phyloP scores from a whole-genome alignment of 1,140 invertebrate genomes.

The Listronotus bonariensis region DNA sequence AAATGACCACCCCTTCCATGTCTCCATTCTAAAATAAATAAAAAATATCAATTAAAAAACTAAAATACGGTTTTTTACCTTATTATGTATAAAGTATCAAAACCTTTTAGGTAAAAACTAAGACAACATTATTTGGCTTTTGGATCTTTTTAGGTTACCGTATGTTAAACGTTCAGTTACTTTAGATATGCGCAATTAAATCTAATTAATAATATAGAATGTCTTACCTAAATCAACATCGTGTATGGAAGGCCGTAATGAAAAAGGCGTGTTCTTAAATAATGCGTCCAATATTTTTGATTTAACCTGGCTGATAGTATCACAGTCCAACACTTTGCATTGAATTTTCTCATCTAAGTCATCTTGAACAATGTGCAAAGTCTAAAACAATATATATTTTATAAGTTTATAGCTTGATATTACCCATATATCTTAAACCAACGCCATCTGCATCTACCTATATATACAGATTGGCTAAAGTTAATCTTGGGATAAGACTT shows the following conservation, averaged over 20 bases:
- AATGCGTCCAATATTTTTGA: slow-evolving; percentile 97
- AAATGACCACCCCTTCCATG: slow-evolving; percentile 90
- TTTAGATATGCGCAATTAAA: background rate
- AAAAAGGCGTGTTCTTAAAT: slow-evolving; percentile 95
- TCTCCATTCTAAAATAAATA: slow-evolving; percentile 74
- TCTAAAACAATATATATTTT: slow-evolving; percentile 59
- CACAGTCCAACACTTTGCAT: slow-evolving; percentile 96
- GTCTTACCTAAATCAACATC: slow-evolving; percentile 81
- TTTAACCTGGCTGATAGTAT: slow-evolving; percentile 98
- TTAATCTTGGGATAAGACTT: no score
- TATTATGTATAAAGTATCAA: no score
- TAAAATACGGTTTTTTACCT: no score
- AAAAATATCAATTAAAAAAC: no score
- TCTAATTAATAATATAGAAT: background rate
- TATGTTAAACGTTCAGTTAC: background rate
- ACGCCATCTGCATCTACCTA: no score
- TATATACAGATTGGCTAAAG: no score
- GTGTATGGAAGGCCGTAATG: slow-evolving; percentile 85
- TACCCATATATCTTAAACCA: no score
- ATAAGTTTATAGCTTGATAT: no score
- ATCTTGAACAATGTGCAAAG: slow-evolving; percentile 90
- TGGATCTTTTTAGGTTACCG: no score
- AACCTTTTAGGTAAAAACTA: no score
- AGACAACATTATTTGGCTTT: no score
- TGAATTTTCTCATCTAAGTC: slow-evolving; percentile 93